Conservation (phyloP, 2,797 vertebrate species). For the Macropodus opercularis region DNA sequence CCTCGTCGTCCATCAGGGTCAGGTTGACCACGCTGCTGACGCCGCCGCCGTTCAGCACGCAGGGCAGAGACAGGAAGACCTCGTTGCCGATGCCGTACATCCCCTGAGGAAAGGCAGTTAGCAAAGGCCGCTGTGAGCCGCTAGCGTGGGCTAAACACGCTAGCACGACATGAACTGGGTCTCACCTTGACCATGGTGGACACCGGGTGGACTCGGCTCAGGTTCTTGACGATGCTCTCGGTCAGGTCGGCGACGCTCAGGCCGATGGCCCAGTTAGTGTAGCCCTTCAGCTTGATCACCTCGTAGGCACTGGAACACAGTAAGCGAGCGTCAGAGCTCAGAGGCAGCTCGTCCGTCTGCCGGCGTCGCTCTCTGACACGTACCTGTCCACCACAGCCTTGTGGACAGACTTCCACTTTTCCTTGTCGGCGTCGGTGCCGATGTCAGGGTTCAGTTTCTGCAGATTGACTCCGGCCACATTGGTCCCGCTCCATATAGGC, state of each 20-base stretch:
- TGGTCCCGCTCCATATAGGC: conserved; percentile 94
- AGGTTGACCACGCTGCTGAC: conserved; percentile 91
- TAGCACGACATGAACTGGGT: too few relatives aligned
- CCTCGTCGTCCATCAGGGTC: conserved; percentile 90
- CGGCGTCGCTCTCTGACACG: too few relatives aligned
- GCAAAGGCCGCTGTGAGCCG: too few relatives aligned
- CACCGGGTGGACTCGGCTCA: conserved; percentile 90
- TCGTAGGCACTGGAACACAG: conserved; percentile 89
- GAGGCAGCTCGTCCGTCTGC: too few relatives aligned
- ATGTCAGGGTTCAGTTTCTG: conserved; percentile 92
- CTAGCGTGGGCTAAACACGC: too few relatives aligned
- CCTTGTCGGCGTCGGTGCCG: conserved; percentile 87
- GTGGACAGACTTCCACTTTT: conserved; percentile 93
- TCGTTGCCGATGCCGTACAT: conserved; percentile 91
- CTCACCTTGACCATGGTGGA: conserved; percentile 96
- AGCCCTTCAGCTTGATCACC: conserved; percentile 96
- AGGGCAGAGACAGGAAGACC: conserved; percentile 94
- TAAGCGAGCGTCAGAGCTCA: too few relatives aligned
- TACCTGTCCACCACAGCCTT: conserved; percentile 95
- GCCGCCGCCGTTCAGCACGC: conserved; percentile 86
- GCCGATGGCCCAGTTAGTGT: conserved; percentile 98
- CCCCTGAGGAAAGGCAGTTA: conserved; percentile 84
- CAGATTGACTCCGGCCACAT: conserved; percentile 92
- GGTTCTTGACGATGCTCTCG: conserved; percentile 92
- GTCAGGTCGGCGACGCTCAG: conserved; percentile 93